Evolutionary conservation across 1,140 invertebrate genomes (phyloP), one percentile per base, ranked within the genome.

Genomic region (Propsilocerus akamusi): DNA sequence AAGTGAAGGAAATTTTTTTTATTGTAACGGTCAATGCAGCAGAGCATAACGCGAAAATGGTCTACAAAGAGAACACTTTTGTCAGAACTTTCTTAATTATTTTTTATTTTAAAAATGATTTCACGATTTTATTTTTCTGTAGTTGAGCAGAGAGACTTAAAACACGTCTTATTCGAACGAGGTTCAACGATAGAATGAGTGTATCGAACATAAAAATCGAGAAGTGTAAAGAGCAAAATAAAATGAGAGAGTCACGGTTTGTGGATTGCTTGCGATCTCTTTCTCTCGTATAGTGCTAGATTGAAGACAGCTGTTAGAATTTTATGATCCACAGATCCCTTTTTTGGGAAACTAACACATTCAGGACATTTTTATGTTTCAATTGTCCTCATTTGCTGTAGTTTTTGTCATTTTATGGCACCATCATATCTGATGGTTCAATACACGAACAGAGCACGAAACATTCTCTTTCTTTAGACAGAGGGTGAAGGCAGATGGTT

Each of bases 261-360:
- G 11, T 17, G 34, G 10, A 20, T 8, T 41, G 2, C 5, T n/a
- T 41, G 14, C 17, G 34, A n/a, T 41, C 34, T 41, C 34, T 41
- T 17, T 41, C 34, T 41, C 5, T 20, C 34, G 22, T 20, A 41
- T 41, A 30, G 28, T 8, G 28, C 4, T 41, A 10, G 10, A 41
- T 20, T 41, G 5, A 41, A 17, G 22, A 20, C 34, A 41, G 34
- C 34, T 41, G 34, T 41, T 41, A 8, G 3, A 41, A 41, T 20
- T 41, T 41, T 41, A 41, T 41, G 34, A 41, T 20, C 34, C 34
- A 41, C 22, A 20, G 34, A 41, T 41, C 34, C 34, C 34, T 41
- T 41, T 17, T 41, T 41, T 41, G 8, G 34, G 14, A 30, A 30
- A 12, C 10, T 30, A 30, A 41, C n/a, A 41, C 17, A 7, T 37